These are phyloP conservation scores for Parus major DNA, from an alignment of 2,113 vertebrate genomes.

Conservation along the genomic window DNA sequence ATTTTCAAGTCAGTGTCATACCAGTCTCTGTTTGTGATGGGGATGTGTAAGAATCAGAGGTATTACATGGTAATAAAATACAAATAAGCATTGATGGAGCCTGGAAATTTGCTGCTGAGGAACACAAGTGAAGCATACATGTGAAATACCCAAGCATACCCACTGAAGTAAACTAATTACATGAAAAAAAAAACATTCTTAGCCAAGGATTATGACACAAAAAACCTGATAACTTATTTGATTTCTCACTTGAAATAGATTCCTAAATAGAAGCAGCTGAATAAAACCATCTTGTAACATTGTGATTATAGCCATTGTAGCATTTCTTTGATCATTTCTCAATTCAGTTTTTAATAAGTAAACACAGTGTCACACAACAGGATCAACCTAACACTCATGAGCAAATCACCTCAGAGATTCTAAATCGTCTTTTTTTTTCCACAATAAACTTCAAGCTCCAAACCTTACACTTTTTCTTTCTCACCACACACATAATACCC, in stretches of 20 bases:
- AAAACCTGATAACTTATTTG: neutral
- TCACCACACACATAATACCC: neutral
- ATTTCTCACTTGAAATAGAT: neutral
- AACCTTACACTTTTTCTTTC: neutral
- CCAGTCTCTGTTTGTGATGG: neutral
- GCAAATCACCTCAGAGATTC: neutral
- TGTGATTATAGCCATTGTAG: neutral
- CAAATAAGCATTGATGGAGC: neutral
- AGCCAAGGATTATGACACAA: neutral
- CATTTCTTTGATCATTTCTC: neutral
- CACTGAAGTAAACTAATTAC: neutral
- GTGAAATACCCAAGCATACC: neutral
- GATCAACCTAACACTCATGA: neutral
- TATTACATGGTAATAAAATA: neutral
- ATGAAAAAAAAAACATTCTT: neutral
- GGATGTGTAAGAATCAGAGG: neutral
- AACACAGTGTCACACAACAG: neutral
- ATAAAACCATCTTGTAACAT: neutral
- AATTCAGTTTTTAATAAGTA: neutral
- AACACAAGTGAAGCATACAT: fast-evolving
- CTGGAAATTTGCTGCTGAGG: neutral
- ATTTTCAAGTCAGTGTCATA: neutral
- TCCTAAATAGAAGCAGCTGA: neutral
- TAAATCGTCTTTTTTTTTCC: neutral
- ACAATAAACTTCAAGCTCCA: neutral